Conservation (phyloP, 2,888 invertebrate species). For the Litoditis marina region DNA sequence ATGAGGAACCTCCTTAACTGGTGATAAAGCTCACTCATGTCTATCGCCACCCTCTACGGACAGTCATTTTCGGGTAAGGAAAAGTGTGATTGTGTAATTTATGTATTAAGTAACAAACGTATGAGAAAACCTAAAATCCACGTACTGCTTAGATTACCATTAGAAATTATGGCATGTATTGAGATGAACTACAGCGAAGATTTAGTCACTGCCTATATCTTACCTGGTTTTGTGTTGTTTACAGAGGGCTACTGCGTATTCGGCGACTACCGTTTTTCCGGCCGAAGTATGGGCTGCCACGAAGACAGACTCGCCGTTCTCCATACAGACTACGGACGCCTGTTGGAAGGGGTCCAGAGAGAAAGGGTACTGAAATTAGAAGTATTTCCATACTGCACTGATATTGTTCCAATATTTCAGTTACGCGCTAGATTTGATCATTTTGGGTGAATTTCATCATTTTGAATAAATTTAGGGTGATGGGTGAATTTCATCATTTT, state of each 20-base stretch:
- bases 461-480: no score
- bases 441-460: no score
- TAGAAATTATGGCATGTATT: not conserved
- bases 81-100: no score
- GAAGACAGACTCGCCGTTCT: conserved; percentile 85
- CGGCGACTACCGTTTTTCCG: conserved; percentile 92
- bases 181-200: not conserved
- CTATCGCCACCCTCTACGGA: no score
- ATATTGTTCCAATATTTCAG: no score
- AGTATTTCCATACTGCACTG: not conserved
- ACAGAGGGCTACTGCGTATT: conserved; percentile 95
- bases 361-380: conserved; percentile 70
- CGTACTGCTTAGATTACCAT: not conserved
- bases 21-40: no score
- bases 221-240: conserved; percentile 68
- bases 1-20: not conserved
- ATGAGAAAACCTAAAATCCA: not conserved
- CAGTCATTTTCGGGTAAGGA: no score
- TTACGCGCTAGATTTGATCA: no score
- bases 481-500: not conserved
- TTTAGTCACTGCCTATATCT: not conserved
- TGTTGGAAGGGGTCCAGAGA: conserved; percentile 95
- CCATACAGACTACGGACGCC: conserved; percentile 87
- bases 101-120: no score
- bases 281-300: conserved; percentile 99